Evolutionary conservation across 2,797 vertebrate genomes (phyloP).

Genomic region (Pantherophis vulpinus): DNA sequence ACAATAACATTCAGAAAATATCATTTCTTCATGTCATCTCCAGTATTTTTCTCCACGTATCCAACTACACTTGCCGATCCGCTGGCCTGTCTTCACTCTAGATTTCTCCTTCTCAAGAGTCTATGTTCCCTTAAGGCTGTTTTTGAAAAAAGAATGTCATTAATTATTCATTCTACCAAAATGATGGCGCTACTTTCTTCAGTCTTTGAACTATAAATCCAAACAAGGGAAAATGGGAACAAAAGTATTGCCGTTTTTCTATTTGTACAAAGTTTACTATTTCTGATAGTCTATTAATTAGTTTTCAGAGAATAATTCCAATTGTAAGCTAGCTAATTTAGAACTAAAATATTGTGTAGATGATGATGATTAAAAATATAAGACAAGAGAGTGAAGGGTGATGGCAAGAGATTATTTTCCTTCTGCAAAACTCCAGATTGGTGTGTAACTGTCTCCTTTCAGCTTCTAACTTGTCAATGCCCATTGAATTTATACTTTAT

Average conservation of each 20-base stretch:
- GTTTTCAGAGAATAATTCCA: neutral
- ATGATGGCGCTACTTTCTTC: neutral
- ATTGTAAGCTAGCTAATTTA: neutral
- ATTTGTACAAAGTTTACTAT: neutral
- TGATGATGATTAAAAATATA: neutral
- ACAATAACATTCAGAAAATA: neutral
- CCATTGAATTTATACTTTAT: neutral
- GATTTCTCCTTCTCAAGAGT: neutral
- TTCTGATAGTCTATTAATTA: neutral
- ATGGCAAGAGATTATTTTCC: neutral
- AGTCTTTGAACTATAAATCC: neutral
- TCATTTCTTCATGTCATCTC: neutral
- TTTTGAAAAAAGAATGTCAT: neutral
- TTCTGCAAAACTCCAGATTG: neutral
- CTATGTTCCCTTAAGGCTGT: neutral
- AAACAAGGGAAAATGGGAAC: neutral
- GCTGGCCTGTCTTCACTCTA: neutral
- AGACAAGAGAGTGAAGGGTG: neutral
- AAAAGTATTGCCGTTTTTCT: neutral
- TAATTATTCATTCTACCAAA: neutral
- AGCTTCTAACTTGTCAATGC: neutral
- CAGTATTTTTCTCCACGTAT: neutral
- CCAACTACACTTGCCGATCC: neutral
- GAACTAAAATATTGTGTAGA: neutral
- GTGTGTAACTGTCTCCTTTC: neutral